Base-by-base conservation (phyloP, 2,113 vertebrate genomes). In the Phodopus roborovskii region DNA sequence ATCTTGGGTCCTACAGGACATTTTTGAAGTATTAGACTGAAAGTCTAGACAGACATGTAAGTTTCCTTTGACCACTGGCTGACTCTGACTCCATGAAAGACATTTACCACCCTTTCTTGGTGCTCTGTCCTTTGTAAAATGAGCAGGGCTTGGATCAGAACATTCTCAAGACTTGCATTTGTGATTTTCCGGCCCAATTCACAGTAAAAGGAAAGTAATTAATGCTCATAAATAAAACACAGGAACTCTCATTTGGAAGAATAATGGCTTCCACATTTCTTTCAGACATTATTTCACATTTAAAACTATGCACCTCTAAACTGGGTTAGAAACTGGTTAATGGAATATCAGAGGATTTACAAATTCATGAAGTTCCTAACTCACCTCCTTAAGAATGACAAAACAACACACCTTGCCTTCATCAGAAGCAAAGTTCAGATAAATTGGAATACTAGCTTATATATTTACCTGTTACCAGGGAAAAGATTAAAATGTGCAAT, bases 161-260 rank as follows among this genome's bases (percentile, higher is more conserved):
- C 81, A 95, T 83, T 39, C 36, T 36, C 28, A 66, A 86, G 71
- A 45, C 78, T 79, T 90, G 60, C 48, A 88, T 95, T 88, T 96
- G 39, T 83, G 48, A 94, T 95, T 96, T 97, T 95, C 82, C 88
- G 45, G 68, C 73, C 81, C 48, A 95, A 78, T 93, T 97, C 91
- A 95, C 66, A 88, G 16, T 94, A 91, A 92, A 93, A 91, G 39
- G 45, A 89, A 82, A 36, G 39, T 20, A 92, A 83, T 73, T 91
- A 91, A 42, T 74, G n/a, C 70, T 91, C 83, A 89, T 87, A 91
- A 95, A 95, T 92, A 95, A 97, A 97, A 85, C 42, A 94, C 39
- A 74, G 30, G 8, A 88, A 91, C 48, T 0, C 17, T 88, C 17
- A 12, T 28, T 91, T 79, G 28, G n/a, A 94, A 89, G 62, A 56